phyloP scores from a whole-genome alignment of 2,888 invertebrate genomes.

The Tanytarsus gracilentus region DNA sequence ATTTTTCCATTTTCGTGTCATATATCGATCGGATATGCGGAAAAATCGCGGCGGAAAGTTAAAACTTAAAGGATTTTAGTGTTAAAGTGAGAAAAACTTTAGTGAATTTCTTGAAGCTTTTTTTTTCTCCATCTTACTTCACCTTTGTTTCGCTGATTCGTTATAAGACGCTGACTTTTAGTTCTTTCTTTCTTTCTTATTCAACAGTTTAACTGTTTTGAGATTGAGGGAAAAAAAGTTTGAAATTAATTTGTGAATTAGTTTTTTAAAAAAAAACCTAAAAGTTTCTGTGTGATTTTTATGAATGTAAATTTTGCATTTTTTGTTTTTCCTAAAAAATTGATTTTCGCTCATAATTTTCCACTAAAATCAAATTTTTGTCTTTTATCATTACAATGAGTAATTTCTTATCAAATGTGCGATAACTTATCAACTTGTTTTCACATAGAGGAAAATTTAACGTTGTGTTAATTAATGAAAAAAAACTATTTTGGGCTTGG shows the following conservation, averaged over 20 bases:
- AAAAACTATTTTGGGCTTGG: neutral
- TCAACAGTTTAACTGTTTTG: neutral
- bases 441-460: neutral
- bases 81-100: neutral
- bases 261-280: neutral
- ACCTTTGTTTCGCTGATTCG: no score
- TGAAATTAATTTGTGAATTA: neutral
- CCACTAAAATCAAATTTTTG: no score
- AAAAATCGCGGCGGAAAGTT: neutral
- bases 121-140: slow-evolving; percentile 4
- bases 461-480: neutral
- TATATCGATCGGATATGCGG: neutral
- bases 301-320: no score
- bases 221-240: neutral
- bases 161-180: neutral
- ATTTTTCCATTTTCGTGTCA: neutral
- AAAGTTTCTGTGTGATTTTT: no score
- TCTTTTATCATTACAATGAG: neutral
- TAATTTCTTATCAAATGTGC: neutral
- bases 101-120: neutral
- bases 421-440: neutral
- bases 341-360: no score
- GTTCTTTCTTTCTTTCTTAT: neutral
- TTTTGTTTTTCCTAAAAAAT: no score
- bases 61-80: neutral